Base-by-base conservation (phyloP, 1,140 invertebrate genomes). In the Bemisia tabaci region DNA sequence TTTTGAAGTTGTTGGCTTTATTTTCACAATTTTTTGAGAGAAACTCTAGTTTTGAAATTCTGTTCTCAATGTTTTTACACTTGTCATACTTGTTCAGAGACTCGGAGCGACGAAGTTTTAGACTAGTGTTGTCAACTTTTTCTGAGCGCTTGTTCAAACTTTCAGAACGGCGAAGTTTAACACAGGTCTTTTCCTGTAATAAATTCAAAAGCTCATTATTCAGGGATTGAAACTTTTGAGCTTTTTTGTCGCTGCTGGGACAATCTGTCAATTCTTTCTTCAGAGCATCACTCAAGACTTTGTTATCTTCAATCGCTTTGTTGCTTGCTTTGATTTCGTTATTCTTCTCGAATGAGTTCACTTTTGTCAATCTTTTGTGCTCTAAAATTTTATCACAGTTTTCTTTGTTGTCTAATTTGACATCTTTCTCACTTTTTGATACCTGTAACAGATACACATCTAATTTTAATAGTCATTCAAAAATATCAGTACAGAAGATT, bases 91-190 rank as follows among this genome's bases (percentile, higher is more conserved):
- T 80, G 66, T 80, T 81, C 0, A 79, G 63, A 75, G 76, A 74
- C 74, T 81, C 33, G 75, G 79, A 74, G 76, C 80, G 65, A 5
- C 71, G 63, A 17, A 72, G 63, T 67, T 70, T 70, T 17, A 70
- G 63, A 39, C 65, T 68, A 22, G 62, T 48, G 22, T 63, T 61
- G 21, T 70, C 67, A 21, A 76, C 74, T 12, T 75, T 78, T 23
- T 80, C 79, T 0, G 75, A 76, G n/a, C 76, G 71, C 33, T 83
- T 82, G 63, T 85, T 85, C 39, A 85, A 72, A 0, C 83, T 85
- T 70, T 85, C 83, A 0, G 84, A 85, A 60, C 84, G 77, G 65
- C 81, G 81, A 2, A 85, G 70, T 65, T 66, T 67, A 21, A 71
- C 69, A 33, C 60, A 60, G 11, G 48, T 27, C 23, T 63, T 59